phyloP scores from a whole-genome alignment of 2,797 vertebrate genomes.

The Scleropages formosus region DNA sequence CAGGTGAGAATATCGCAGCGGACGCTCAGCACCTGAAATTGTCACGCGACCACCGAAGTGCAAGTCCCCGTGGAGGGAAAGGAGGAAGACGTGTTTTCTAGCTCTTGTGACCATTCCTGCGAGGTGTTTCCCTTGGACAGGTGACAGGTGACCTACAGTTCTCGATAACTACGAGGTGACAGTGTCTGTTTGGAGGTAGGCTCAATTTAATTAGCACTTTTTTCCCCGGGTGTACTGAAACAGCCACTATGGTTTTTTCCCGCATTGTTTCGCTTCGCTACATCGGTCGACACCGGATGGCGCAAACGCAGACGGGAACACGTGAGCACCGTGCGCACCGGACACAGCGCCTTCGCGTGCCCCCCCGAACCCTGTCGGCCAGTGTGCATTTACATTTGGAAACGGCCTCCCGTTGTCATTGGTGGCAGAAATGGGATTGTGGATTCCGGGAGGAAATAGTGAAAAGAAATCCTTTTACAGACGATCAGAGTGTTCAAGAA shows the following conservation, averaged over 20 bases:
- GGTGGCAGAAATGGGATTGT: constrained; percentile 21
- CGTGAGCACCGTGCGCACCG: constrained; percentile 38
- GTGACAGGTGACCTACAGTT: constrained; percentile 40
- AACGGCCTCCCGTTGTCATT: constrained; percentile 39
- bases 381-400: neutral
- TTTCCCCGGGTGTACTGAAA: constrained; percentile 33
- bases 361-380: constrained; percentile 33
- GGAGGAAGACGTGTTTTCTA: constrained; percentile 48
- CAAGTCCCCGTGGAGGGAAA: constrained; percentile 49
- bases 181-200: constrained; percentile 65
- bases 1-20: constrained; percentile 27
- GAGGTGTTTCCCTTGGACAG: constrained; percentile 41
- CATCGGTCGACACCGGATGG: constrained; percentile 26
- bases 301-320: neutral
- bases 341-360: constrained; percentile 40
- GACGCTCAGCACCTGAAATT: constrained; percentile 24
- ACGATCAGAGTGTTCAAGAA: constrained; percentile 27
- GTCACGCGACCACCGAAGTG: constrained; percentile 46
- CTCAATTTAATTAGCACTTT: constrained; percentile 52
- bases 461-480: constrained; percentile 6
- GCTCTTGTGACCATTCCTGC: constrained; percentile 35
- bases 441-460: constrained; percentile 16
- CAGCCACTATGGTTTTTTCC: constrained; percentile 43
- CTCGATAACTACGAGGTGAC: constrained; percentile 49
- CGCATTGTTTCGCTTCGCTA: constrained; percentile 33